Evolutionary conservation across 1,140 invertebrate genomes (phyloP), one percentile per base, ranked within the genome.

Genomic region (Bradynema listronoti): DNA sequence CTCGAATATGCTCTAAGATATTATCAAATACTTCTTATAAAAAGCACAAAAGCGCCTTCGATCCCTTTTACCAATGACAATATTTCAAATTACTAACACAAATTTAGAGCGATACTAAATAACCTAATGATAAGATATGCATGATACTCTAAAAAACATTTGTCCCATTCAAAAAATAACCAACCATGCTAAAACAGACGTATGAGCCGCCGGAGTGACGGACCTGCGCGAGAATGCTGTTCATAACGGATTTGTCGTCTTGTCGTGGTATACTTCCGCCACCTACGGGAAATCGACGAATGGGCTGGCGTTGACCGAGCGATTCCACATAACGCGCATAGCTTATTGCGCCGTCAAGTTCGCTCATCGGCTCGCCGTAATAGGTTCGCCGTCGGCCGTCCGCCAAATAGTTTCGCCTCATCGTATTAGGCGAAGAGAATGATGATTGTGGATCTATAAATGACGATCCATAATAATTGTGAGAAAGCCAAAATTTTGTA

Each of bases 171-270:
- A 5, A 3, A 25, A 50, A 50, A n/a, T n/a, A 50, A 3, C 16
- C 16, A 24, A 50, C 4, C 47, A 50, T 50, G 27, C 27, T 50
- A 27, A 50, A 50, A n/a, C 34, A 50, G 47, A 50, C 47, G 27
- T 50, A 50, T 5, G 47, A n/a, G 3, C 47, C 47, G 34, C 27
- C 16, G 5, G 27, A 39, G 36, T 39, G 36, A 39, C 11, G 11
- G 19, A 11, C 19, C 36, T 39, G 11, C 36, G 11, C 11, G 19
- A 39, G 36, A 39, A 39, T 39, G 11, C 36, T 11, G 19, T 19
- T 11, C 36, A 19, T 19, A 19, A 39, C 36, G 11, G 36, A 39
- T 19, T 19, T 11, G 11, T 11, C 19, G 36, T 19, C 36, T 39
- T 19, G 36, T 19, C 11, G 36, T 11, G 36, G 36, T 39, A 11